phyloP scores from a whole-genome alignment of 1,140 invertebrate species.

The Nylanderia fulva region DNA sequence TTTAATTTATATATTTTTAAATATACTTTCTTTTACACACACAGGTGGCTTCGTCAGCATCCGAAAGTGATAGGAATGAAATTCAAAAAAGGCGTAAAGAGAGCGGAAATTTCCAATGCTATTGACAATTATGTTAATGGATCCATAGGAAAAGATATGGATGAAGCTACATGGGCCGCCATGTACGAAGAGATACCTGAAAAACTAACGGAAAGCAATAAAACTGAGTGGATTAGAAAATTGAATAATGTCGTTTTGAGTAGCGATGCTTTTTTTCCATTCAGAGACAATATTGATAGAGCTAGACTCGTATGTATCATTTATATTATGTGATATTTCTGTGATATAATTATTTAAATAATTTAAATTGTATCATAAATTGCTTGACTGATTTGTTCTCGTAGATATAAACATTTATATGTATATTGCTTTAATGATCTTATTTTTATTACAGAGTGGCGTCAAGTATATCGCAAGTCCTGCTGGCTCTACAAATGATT shows the following conservation, averaged over 20 bases:
- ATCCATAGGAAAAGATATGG: constrained; percentile 92
- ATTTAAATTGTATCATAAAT: constrained; percentile 19
- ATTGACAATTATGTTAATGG: constrained; percentile 98
- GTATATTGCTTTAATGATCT: constrained; percentile 54
- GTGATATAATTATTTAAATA: not conserved
- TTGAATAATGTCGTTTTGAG: constrained; percentile 95
- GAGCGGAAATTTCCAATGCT: constrained; percentile 97
- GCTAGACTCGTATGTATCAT: constrained; percentile 91
- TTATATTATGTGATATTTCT: not conserved
- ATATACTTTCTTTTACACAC: constrained; percentile 27
- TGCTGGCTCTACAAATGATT: constrained; percentile 96
- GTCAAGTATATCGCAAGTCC: constrained; percentile 97
- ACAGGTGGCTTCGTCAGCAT: constrained; percentile 97
- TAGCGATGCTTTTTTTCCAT: constrained; percentile 99
- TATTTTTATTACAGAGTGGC: constrained; percentile 92
- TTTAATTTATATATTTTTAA: not conserved
- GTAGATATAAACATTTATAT: not conserved
- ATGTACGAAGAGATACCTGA: constrained; percentile 92
- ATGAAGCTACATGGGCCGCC: constrained; percentile 88
- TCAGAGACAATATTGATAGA: constrained; percentile 98
- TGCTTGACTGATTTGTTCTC: not conserved
- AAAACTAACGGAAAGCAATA: constrained; percentile 90
- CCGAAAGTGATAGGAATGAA: constrained; percentile 94
- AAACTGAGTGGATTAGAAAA: constrained; percentile 92
- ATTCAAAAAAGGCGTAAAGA: constrained; percentile 95